Percentiles rank a stretch among this genome's conserved stretches.
phyloP scores from a whole-genome alignment of 2,113 vertebrate species.

The Tylochromis polylepis region DNA sequence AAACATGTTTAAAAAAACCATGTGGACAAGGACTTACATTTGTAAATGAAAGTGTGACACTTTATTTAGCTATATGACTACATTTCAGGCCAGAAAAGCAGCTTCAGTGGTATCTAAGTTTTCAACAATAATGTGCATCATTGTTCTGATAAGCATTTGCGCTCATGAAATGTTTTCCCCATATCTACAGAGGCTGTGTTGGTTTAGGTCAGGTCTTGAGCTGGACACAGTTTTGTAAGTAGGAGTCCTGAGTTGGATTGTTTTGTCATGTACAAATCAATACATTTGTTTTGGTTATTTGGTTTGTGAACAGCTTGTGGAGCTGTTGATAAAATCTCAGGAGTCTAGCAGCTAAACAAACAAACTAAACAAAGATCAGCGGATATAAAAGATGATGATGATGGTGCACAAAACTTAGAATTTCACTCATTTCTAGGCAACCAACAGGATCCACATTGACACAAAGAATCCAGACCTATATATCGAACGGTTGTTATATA shows the following conservation, averaged over 20 bases:
- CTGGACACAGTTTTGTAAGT: background rate
- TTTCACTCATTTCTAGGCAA: background rate
- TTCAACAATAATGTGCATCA: background rate
- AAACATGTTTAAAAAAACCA: background rate
- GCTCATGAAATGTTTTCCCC: background rate
- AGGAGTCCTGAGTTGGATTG: background rate
- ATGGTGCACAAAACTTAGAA: background rate
- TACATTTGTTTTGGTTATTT: background rate
- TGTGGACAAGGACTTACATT: background rate
- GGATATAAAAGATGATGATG: background rate
- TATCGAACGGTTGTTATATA: slow-evolving; percentile 9
- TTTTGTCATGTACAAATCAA: background rate
- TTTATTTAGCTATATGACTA: background rate
- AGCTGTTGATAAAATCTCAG: background rate
- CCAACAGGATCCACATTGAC: background rate
- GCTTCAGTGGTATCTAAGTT: background rate
- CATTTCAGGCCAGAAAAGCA: background rate
- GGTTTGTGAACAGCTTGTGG: background rate
- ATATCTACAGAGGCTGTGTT: background rate
- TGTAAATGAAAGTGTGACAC: background rate
- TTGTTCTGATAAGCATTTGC: background rate
- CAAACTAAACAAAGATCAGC: background rate
- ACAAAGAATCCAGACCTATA: background rate
- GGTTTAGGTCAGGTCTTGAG: background rate
- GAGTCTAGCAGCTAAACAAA: background rate